A percentile compares a stretch with the other conserved stretches of the same genome.
Evolutionary conservation across 2,888 invertebrate species (phyloP).

Genomic region (Anoplius nigerrimus): DNA sequence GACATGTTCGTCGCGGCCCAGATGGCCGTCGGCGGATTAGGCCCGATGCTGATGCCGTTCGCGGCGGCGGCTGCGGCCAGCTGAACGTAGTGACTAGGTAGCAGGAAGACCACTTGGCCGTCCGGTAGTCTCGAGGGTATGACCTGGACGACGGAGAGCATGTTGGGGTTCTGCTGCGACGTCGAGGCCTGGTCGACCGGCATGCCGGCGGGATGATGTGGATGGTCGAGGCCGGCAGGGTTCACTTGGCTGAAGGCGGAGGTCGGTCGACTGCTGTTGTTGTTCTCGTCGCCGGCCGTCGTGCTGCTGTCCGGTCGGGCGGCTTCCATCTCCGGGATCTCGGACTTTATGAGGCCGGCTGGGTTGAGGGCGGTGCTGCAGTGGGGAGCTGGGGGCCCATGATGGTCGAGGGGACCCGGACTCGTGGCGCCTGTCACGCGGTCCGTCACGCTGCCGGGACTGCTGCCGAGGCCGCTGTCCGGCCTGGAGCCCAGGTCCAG

Average conservation of each 20-base stretch:
- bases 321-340: slow-evolving; percentile 64
- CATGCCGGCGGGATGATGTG: slow-evolving; percentile 45
- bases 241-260: slow-evolving; percentile 68
- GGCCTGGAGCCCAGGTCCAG: slow-evolving; percentile 77
- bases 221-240: slow-evolving; percentile 57
- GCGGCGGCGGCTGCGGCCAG: slow-evolving; percentile 77
- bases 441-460: slow-evolving; percentile 72
- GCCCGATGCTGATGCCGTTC: slow-evolving; percentile 73
- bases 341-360: slow-evolving; percentile 53
- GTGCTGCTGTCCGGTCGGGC: slow-evolving; percentile 74
- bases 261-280: slow-evolving; percentile 73
- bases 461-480: slow-evolving; percentile 72
- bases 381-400: slow-evolving; percentile 72
- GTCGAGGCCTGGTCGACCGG: slow-evolving; percentile 57
- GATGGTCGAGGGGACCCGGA: slow-evolving; percentile 67
- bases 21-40: slow-evolving; percentile 72
- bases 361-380: slow-evolving; percentile 68
- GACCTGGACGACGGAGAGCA: slow-evolving; percentile 75
- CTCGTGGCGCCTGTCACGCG: slow-evolving; percentile 65
- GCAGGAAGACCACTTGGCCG: slow-evolving; percentile 79
- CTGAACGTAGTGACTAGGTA: slow-evolving; percentile 80
- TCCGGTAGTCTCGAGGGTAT: slow-evolving; percentile 79
- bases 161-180: slow-evolving; percentile 69
- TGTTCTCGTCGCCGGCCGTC: slow-evolving; percentile 75
- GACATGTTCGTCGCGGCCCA: slow-evolving; percentile 74